A percentile compares a stretch with the other conserved stretches of the same genome.
phyloP scores from a whole-genome alignment of 2,113 vertebrate species.

The Eptatretus burgeri region DNA sequence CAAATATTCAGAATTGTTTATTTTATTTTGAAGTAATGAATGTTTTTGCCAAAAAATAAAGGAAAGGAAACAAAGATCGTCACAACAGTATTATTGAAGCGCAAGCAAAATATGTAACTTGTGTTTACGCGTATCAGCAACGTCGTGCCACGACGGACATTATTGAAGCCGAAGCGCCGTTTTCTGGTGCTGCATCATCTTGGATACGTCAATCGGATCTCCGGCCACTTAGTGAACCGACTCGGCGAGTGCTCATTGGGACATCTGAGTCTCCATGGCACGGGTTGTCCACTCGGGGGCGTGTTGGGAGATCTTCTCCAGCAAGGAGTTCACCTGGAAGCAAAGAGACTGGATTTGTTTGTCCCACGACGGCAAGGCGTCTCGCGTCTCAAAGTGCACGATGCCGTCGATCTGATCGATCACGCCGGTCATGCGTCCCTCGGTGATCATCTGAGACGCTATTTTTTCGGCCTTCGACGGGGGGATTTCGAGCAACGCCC shows the following conservation, averaged over 20 bases:
- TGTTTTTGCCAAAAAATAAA: too few species aligned
- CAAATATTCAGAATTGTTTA: too few species aligned
- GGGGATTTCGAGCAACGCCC: conserved; percentile 86
- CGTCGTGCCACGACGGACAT: too few species aligned
- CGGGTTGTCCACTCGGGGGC: conserved; percentile 82
- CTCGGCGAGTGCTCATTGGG: conserved; percentile 24
- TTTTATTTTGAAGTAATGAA: too few species aligned
- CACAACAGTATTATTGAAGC: too few species aligned
- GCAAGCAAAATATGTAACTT: too few species aligned
- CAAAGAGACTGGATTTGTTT: conserved; percentile 95
- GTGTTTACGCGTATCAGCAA: too few species aligned
- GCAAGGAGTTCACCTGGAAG: conserved; percentile 90
- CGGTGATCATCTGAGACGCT: conserved; percentile 96
- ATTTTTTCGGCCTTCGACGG: conserved; percentile 98
- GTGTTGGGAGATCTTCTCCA: conserved; percentile 75
- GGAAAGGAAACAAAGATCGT: too few species aligned
- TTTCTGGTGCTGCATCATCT: too few species aligned
- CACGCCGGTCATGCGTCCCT: conserved; percentile 94
- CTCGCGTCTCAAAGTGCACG: conserved; percentile 95
- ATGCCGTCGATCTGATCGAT: conserved; percentile 96
- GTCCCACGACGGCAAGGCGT: conserved; percentile 88
- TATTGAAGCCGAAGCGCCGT: too few species aligned
- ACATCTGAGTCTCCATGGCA: conserved; percentile 86
- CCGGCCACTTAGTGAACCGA: too few species aligned
- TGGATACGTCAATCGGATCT: too few species aligned